Evolutionary conservation across 2,113 vertebrate genomes (phyloP).

Genomic region (Sceloporus undulatus): DNA sequence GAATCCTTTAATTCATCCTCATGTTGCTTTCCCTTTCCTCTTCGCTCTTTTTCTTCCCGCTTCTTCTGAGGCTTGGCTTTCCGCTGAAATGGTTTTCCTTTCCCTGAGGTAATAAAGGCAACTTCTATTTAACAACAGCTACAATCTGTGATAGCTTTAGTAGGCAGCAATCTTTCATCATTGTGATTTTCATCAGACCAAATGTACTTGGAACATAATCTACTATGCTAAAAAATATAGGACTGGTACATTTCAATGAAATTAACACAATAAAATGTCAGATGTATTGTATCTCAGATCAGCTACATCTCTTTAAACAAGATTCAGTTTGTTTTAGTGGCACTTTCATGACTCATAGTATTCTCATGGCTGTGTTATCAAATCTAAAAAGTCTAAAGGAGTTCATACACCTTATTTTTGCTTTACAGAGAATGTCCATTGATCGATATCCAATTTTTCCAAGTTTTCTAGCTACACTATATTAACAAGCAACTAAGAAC

Average conservation of each 20-base stretch:
- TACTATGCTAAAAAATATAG: not conserved
- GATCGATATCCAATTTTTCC: not conserved
- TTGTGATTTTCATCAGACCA: not conserved
- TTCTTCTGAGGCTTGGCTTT: constrained; percentile 91
- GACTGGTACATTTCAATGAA: not conserved
- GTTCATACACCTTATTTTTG: not conserved
- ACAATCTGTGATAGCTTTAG: rapidly evolving
- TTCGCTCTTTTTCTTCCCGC: constrained; percentile 91
- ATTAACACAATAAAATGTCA: not conserved
- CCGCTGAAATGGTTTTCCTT: constrained; percentile 86
- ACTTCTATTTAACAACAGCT: constrained; percentile 48
- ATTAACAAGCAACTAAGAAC: not conserved
- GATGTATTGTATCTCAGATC: not conserved
- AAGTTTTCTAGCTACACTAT: not conserved
- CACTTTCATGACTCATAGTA: not conserved
- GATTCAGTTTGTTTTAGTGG: not conserved
- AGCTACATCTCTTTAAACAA: not conserved
- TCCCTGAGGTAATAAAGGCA: constrained; percentile 74
- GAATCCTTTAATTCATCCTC: constrained; percentile 92
- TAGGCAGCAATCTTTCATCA: not conserved
- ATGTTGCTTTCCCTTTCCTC: constrained; percentile 83
- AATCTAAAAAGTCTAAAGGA: not conserved
- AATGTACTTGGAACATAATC: not conserved
- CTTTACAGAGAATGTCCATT: not conserved
- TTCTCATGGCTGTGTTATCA: not conserved